Base-by-base conservation (phyloP, 2,797 vertebrate genomes). In the Cyclopterus lumpus region DNA sequence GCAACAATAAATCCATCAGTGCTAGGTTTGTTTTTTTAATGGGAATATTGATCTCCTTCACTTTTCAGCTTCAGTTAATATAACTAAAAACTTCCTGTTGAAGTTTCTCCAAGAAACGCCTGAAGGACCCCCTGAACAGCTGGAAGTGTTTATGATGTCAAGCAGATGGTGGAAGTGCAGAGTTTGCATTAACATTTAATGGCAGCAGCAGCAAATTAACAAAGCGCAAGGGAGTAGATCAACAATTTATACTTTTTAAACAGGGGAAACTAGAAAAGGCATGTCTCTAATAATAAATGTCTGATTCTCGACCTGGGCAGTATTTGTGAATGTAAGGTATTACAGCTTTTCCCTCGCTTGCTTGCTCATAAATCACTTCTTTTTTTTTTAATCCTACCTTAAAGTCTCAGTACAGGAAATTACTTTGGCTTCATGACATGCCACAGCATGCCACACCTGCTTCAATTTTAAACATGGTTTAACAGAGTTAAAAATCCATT, bases 381-480 rank as follows among this genome's bases (percentile, higher is more conserved):
- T 42, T 46, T 20, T 22, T 28, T 53, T 65, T 57, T 48, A 9
- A 53, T 34, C 15, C 20, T 20, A 28, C 42, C 49, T 55, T 24
- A 18, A 40, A 80, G 34, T 81, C 5, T 20, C 1, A 4, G 66
- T 22, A 26, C 48, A 54, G 60, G 22, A 67, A 77, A 77, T 59
- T 1, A 67, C 32, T 81, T 79, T 78, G 61, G 63, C 62, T 73
- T 63, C 57, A 20, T 36, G 57, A n/a, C 73, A 65, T 70, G 5
- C 11, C 51, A 72, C 1, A 20, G 38, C 40, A 15, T 53, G 36
- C 34, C 32, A 58, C 63, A 48, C 36, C 28, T 70, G 51, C 65
- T 66, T 72, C 34, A 72, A 72, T 86, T 84, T 82, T 71, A 67
- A 77, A 86, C 71, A 65, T 67, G 75, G 75, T 86, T 84, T 79